Percentiles rank a stretch among this genome's conserved stretches.
Evolutionary conservation across 2,888 invertebrate genomes (phyloP).

Genomic region (Ernsta delagoae): DNA sequence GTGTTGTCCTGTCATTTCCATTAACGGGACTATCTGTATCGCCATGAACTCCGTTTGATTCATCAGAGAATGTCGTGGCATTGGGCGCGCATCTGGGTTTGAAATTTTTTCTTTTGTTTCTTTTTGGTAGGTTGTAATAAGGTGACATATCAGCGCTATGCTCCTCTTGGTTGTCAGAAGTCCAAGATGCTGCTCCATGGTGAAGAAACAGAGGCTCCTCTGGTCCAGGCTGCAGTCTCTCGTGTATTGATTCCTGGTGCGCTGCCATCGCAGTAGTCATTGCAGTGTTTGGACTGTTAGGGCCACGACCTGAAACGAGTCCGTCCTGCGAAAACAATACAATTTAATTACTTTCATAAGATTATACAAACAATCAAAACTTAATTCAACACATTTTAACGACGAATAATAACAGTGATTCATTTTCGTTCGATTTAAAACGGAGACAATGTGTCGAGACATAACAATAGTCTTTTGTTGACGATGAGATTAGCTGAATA

Average conservation of each 20-base stretch:
- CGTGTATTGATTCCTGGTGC: slow-evolving; percentile 83
- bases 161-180: slow-evolving; percentile 70
- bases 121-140: slow-evolving; percentile 84
- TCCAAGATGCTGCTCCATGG: slow-evolving; percentile 82
- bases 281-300: slow-evolving; percentile 73
- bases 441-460: slow-evolving; percentile 78
- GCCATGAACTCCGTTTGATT: slow-evolving; percentile 72
- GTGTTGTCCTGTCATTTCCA: slow-evolving; percentile 71
- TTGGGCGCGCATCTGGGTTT: slow-evolving; percentile 90
- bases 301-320: slow-evolving; percentile 68
- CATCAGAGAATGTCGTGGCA: slow-evolving; percentile 77
- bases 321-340: slow-evolving; percentile 62
- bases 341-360: slow-evolving; percentile 46
- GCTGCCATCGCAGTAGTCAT: slow-evolving; percentile 86
- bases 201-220: slow-evolving; percentile 77
- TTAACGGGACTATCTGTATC: slow-evolving; percentile 67
- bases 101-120: slow-evolving; percentile 92
- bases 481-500: slow-evolving; percentile 82
- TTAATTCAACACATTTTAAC: slow-evolving; percentile 78
- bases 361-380: slow-evolving; percentile 77
- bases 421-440: slow-evolving; percentile 74
- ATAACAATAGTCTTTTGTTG: slow-evolving; percentile 83
- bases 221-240: slow-evolving; percentile 76
- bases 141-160: slow-evolving; percentile 72
- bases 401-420: slow-evolving; percentile 81